Percentiles rank a stretch among this genome's conserved stretches.
Conservation (phyloP, 2,888 invertebrate genomes). For the Pharmacophagus antenor region DNA sequence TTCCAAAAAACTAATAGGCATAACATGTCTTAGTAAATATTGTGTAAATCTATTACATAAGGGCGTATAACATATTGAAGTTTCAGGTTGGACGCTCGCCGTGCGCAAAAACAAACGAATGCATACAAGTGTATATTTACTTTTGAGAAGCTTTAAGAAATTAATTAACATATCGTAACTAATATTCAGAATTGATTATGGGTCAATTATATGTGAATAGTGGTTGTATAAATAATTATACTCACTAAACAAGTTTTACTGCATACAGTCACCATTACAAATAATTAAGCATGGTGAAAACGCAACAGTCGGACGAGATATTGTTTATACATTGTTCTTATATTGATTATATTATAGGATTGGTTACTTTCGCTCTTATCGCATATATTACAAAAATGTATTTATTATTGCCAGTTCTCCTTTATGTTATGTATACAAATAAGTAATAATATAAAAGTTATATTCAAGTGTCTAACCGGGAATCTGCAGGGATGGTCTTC, state of each 20-base stretch:
- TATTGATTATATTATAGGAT: background rate
- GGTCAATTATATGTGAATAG: too few species aligned
- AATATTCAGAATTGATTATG: background rate
- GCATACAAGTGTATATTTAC: background rate
- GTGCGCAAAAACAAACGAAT: slow-evolving; percentile 16
- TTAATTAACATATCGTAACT: background rate
- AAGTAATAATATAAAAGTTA: slow-evolving; percentile 7
- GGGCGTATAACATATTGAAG: slow-evolving; percentile 16
- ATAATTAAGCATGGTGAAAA: background rate
- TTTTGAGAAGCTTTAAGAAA: background rate
- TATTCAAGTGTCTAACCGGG: slow-evolving; percentile 20
- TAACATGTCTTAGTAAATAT: slow-evolving; percentile 36
- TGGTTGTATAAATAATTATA: too few species aligned
- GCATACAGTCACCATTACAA: too few species aligned
- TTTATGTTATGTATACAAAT: too few species aligned
- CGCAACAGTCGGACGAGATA: background rate
- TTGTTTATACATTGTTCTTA: too few species aligned
- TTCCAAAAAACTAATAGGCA: slow-evolving; percentile 42
- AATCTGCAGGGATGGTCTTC: slow-evolving; percentile 31
- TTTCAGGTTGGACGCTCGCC: slow-evolving; percentile 4
- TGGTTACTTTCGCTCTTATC: background rate
- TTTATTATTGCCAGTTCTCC: too few species aligned
- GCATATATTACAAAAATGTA: too few species aligned
- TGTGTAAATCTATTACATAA: slow-evolving; percentile 33
- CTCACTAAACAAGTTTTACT: too few species aligned